Conservation (phyloP, 1,140 invertebrate species). For the Magallana gigas region DNA sequence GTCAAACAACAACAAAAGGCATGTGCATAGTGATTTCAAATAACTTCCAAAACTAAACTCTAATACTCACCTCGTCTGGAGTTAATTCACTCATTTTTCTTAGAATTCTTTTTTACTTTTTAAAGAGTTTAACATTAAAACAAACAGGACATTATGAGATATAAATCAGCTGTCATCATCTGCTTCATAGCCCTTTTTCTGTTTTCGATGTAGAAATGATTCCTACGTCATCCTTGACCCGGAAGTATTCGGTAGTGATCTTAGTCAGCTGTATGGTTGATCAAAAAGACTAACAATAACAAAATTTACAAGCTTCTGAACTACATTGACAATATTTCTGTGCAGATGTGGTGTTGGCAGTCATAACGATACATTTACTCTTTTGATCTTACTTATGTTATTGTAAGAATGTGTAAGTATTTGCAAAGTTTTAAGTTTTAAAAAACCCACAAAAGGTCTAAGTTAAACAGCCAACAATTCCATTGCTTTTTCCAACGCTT, state of each 20-base stretch:
- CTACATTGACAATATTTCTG: neutral
- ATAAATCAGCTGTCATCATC: conserved; percentile 33
- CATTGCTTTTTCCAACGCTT: no score
- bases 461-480: no score
- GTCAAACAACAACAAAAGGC: neutral
- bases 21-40: conserved; percentile 27
- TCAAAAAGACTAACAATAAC: neutral
- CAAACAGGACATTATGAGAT: neutral
- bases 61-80: conserved; percentile 85
- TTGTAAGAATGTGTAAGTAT: no score
- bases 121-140: neutral
- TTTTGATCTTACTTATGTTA: neutral
- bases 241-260: conserved; percentile 8
- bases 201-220: conserved; percentile 33
- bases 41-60: neutral
- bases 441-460: no score
- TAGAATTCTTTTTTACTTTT: neutral
- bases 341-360: conserved; percentile 28
- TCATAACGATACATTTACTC: neutral
- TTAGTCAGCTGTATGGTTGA: neutral
- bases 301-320: neutral
- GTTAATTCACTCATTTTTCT: conserved; percentile 85
- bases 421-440: no score
- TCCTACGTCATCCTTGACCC: conserved; percentile 22
- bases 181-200: conserved; percentile 10